Base-by-base conservation (phyloP, 1,140 invertebrate genomes). In the Linepithema humile region DNA sequence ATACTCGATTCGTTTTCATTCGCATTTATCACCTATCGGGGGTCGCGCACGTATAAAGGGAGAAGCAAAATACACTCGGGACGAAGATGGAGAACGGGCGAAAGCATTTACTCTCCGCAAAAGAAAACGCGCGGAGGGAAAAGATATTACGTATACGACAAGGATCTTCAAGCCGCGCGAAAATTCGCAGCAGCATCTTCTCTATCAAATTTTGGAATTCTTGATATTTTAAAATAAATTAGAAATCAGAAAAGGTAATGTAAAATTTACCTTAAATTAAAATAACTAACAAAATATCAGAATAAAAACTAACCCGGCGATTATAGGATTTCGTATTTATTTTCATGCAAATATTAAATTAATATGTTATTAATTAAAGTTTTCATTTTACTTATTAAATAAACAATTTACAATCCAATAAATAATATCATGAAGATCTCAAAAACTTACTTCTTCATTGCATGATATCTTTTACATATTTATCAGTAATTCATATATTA, bases 1-100 rank as follows among this genome's bases (percentile, higher is more conserved):
- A n/a, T n/a, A 26, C 48, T 80, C 75, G 75, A 80, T 80, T 80
- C 64, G 75, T 69, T 80, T 80, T 80, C 75, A 69, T 80, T 80
- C 75, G 48, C 75, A 80, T 80, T 80, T 80, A 80, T 80, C 75
- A 80, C 35, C 64, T 40, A 80, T 80, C 75, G 75, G 45, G 75
- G 40, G 7, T 55, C 75, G 60, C 26, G 23, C 26, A 32, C 75
- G 64, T 40, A 80, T 70, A 80, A 80, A 80, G 35, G 48, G 35
- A n/a, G 75, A 43, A 50, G 45, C 62, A 69, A 40, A 80, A 80
- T 55, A 48, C 64, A 55, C 50, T 43, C 26, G 64, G 45, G 15
- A 3, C 15, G 1, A 67, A 29, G 75, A n/a, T 29, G 48, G 23
- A 55, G 64, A 70, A 80, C 29, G 75, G 70, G 62, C 75, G 40